Evolutionary conservation across 2,888 invertebrate genomes (phyloP), one percentile per base, ranked within the genome.

Genomic region (Anticlea derivata): DNA sequence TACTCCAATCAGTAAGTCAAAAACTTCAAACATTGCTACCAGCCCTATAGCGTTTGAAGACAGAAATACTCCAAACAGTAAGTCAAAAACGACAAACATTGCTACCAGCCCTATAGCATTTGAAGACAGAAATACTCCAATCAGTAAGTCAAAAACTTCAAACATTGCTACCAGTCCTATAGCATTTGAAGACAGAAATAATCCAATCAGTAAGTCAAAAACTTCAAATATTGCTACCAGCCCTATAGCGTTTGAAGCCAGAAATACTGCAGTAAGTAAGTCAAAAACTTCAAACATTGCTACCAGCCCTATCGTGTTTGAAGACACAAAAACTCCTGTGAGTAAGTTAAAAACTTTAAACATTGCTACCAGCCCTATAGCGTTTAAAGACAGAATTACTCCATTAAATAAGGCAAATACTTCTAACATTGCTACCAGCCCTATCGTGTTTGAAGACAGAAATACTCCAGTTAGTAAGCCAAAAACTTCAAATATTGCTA

Each of bases 401-500:
- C n/a, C n/a, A n/a, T n/a, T n/a, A n/a, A n/a, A n/a, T n/a, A n/a
- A n/a, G n/a, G n/a, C n/a, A n/a, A n/a, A n/a, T n/a, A n/a, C n/a
- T n/a, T n/a, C n/a, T n/a, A n/a, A n/a, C n/a, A n/a, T n/a, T n/a
- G n/a, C n/a, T n/a, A n/a, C n/a, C n/a, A n/a, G n/a, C n/a, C n/a
- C n/a, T n/a, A n/a, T n/a, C n/a, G n/a, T n/a, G n/a, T n/a, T n/a
- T 11, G 10, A 8, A 10, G 34, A 17, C 5, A 5, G 7, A 17
- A 31, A n/a, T n/a, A 26, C n/a, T 30, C 20, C 1, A n/a, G 6
- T 8, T 2, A 6, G 7, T 12, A 27, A 35, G 10, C 7, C 8
- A 7, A 23, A 7, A 7, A 29, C 34, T 17, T 27, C 31, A 11
- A 39, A 49, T 34, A 35, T 34, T 10, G 40, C 46, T 29, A 52